phyloP scores from a whole-genome alignment of 2,797 vertebrate species.

The Chelonia mydas region DNA sequence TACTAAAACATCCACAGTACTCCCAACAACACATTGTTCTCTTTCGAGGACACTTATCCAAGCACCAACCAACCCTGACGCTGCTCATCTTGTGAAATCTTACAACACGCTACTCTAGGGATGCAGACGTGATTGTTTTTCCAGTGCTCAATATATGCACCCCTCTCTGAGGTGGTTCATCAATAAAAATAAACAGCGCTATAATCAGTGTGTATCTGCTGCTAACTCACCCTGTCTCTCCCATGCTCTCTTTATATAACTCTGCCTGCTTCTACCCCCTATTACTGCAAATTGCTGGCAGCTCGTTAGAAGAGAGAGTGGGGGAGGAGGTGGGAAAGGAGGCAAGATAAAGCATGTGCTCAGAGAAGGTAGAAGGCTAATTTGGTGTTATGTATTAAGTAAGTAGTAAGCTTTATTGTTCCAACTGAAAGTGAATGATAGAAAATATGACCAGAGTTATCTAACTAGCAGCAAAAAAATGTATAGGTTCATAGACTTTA shows the following conservation, averaged over 20 bases:
- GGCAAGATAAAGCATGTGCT: not conserved
- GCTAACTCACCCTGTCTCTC: not conserved
- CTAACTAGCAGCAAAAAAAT: no score
- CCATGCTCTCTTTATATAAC: not conserved
- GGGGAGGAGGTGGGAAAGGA: not conserved
- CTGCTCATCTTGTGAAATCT: not conserved
- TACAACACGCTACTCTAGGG: not conserved
- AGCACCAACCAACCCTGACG: not conserved
- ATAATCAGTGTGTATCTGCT: not conserved
- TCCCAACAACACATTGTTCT: not conserved
- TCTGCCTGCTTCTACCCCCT: not conserved
- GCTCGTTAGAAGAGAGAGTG: not conserved
- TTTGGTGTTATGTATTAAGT: not conserved
- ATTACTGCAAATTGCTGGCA: not conserved
- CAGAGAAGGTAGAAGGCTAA: not conserved
- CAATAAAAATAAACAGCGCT: not conserved
- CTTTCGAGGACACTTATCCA: not conserved
- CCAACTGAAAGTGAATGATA: no score
- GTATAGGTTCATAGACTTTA: no score
- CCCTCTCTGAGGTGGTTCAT: not conserved
- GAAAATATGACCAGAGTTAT: no score
- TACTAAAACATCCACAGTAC: not conserved
- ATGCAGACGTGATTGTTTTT: not conserved
- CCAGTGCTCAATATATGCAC: not conserved
- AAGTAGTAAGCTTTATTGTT: not conserved